Conservation (phyloP, 2,113 vertebrate genomes). For the Motacilla tschutschensis region DNA sequence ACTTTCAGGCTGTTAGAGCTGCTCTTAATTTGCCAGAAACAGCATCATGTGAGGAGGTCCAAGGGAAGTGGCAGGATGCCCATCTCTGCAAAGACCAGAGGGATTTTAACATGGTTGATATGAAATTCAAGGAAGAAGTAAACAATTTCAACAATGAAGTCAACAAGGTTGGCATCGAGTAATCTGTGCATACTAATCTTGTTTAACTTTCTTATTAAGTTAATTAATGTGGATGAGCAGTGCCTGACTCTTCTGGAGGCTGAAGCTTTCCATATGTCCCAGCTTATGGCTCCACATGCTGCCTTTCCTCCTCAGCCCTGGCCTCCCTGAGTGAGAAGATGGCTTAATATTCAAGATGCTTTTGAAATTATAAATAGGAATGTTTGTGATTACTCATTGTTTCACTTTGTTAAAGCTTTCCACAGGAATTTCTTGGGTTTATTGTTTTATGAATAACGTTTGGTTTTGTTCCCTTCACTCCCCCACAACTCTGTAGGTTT, state of each 20-base stretch:
- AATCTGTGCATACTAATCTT: neutral
- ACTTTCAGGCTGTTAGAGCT: constrained; percentile 80
- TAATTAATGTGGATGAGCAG: neutral
- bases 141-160: constrained; percentile 93
- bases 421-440: neutral
- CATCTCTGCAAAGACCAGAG: constrained; percentile 92
- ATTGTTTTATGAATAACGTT: neutral
- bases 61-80: constrained; percentile 90
- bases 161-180: constrained; percentile 83
- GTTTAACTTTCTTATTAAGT: neutral
- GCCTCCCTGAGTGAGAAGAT: neutral
- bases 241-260: neutral
- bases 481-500: constrained; percentile 75
- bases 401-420: neutral
- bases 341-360: neutral
- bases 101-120: constrained; percentile 91
- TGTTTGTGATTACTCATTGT: neutral
- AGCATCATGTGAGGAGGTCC: constrained; percentile 72
- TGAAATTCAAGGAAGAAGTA: constrained; percentile 96
- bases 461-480: neutral
- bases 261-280: neutral
- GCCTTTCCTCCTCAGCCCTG: neutral
- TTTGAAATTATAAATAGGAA: neutral
- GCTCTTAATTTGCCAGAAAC: constrained; percentile 84
- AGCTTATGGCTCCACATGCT: neutral